Evolutionary conservation across 2,113 vertebrate species (phyloP), one percentile per base, ranked within the genome.

Genomic region (Alosa alosa): DNA sequence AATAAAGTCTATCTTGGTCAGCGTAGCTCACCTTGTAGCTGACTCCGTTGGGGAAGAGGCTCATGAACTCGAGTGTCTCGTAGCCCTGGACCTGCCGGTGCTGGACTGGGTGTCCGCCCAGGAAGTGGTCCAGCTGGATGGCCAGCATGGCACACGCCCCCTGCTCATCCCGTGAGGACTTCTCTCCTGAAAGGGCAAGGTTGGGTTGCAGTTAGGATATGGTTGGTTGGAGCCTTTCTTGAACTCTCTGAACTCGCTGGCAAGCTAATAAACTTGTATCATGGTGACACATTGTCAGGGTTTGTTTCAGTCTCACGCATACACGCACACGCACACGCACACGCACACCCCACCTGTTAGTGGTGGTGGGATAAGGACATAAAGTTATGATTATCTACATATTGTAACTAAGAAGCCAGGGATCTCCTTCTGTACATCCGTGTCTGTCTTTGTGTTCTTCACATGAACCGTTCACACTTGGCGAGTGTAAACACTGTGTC

Each of bases 41-140:
- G 89, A 98, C 90, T 90, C 97, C 97, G 0, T 93, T 92, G 82
- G 97, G 98, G 94, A 99, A 99, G 93, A 97, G 97, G 3, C 95
- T 95, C 0, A 94, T 91, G 92, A 98, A 99, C 25, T 95, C 93
- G 0, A 91, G 49, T 0, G 97, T 97, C 92, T 99, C 97, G 0
- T 96, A 93, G 81, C 95, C 95, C 90, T 98, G 97, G 60, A 96
- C 95, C 86, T 99, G 97, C 0, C 97, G 93, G 85, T 96, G 95
- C 92, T 99, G 97, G 85, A 98, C 81, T 0, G 97, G 96, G 3
- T 86, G 92, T 1, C 97, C 97, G 0, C 95, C 90, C 84, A 99
- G 95, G 91, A 95, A 94, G 85, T 97, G 96, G 0, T 98, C 97
- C 95, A 99, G 92, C 90, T 98, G 97, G 18, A 97, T 94, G 0